A percentile compares a stretch with the other conserved stretches of the same genome.
These are phyloP conservation scores for Barbus barbus DNA, from an alignment of 2,113 vertebrate genomes.

Conservation along the genomic window DNA sequence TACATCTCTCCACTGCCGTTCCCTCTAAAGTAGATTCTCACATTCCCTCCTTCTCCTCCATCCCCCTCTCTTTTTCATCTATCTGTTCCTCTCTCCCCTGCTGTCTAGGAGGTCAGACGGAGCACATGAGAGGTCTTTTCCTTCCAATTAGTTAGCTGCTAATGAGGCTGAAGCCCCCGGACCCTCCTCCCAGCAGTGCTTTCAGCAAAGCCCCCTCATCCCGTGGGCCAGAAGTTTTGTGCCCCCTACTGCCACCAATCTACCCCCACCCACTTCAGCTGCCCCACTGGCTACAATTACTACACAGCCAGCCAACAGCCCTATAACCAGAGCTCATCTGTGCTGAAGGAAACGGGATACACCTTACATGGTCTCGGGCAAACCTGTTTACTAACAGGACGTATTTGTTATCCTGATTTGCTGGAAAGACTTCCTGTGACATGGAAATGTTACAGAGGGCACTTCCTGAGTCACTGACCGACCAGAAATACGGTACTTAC, in stretches of 20 bases:
- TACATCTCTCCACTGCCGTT: background rate
- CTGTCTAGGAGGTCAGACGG: slow-evolving; percentile 74
- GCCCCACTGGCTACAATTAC: slow-evolving; percentile 69
- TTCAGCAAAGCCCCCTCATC: slow-evolving; percentile 37
- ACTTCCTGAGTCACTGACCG: background rate
- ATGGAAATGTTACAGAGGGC: background rate
- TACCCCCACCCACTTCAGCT: slow-evolving; percentile 55
- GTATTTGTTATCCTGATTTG: background rate
- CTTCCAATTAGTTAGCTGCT: slow-evolving; percentile 76
- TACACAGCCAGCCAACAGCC: slow-evolving; percentile 62
- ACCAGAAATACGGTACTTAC: background rate
- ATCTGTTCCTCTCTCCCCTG: slow-evolving; percentile 63
- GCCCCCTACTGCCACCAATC: slow-evolving; percentile 43
- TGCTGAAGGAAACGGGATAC: background rate
- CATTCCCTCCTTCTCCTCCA: slow-evolving; percentile 1
- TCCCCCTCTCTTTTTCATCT: slow-evolving; percentile 49
- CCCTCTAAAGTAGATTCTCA: background rate
- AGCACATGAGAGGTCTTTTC: slow-evolving; percentile 76
- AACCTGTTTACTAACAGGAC: slow-evolving; percentile 27
- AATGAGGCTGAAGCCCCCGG: slow-evolving; percentile 71
- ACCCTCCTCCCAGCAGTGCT: slow-evolving; percentile 48
- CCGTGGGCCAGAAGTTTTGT: slow-evolving; percentile 57
- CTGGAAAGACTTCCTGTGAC: slow-evolving; percentile 23
- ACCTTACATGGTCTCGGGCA: background rate
- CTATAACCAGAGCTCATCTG: slow-evolving; percentile 45